Conservation (phyloP, 2,888 invertebrate species). For the Caenorhabditis panamensis region DNA sequence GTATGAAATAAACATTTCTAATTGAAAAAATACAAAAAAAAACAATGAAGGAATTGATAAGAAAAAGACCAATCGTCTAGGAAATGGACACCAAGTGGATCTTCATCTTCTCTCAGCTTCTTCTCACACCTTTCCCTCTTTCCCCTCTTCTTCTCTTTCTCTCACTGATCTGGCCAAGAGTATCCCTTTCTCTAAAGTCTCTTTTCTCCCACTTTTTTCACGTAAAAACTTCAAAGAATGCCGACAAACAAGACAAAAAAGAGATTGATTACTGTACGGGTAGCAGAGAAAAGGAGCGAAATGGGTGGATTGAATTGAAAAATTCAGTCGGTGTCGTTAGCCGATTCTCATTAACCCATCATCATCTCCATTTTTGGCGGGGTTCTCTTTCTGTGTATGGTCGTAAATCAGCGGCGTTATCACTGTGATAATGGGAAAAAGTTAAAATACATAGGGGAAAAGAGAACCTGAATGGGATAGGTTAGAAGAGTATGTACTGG, state of each 20-base stretch:
- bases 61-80: neutral
- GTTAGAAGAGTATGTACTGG: too few species aligned
- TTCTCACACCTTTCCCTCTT: conserved; percentile 44
- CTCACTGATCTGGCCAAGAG: conserved; percentile 36
- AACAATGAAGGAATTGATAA: too few species aligned
- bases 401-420: neutral
- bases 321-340: conserved; percentile 3
- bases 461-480: neutral
- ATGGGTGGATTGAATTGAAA: too few species aligned
- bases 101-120: conserved; percentile 16
- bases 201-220: conserved; percentile 2
- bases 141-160: conserved; percentile 7
- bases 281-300: too few species aligned
- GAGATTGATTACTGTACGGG: conserved; percentile 48
- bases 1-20: too few species aligned
- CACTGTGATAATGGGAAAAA: neutral
- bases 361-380: neutral
- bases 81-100: neutral
- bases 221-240: conserved; percentile 42
- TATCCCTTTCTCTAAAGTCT: conserved; percentile 37
- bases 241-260: conserved; percentile 13
- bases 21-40: too few species aligned
- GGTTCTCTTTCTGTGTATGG: too few species aligned
- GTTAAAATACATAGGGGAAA: too few species aligned
- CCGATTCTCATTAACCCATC: neutral